Evolutionary conservation across 2,888 invertebrate genomes (phyloP), one percentile per base, ranked within the genome.

Genomic region (Aphidoletes aphidimyza): DNA sequence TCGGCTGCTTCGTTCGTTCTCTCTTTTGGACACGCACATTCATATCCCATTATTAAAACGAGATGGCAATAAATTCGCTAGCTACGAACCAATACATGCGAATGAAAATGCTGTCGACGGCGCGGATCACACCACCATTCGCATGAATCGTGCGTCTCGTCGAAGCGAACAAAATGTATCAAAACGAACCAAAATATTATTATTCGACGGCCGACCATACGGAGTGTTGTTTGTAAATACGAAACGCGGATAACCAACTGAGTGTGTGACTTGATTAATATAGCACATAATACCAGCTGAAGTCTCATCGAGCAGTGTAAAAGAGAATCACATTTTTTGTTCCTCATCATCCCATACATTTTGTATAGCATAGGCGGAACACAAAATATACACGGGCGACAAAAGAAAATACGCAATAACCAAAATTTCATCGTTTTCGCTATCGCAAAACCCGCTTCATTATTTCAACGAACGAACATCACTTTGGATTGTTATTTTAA

Each of bases 171-270:
- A 69, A 69, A 69, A 69, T 69, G 34, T 69, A 69, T 69, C 69
- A 30, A 69, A 69, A 30, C 69, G 34, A 69, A 69, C 69, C 69
- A 69, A 69, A 69, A 69, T 69, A 69, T 69, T 69, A 69, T 69
- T 69, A 69, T 69, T 69, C 69, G 30, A 69, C 69, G 69, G 34
- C 69, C 69, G 69, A 69, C 69, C 69, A 69, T 69, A 69, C 69
- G 69, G 26, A 69, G 69, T 69, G 69, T 69, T 69, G 69, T 69
- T 69, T 69, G 69, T 69, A 69, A 69, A 69, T 69, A 69, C 69
- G 69, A 69, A 69, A 69, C 69, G 69, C 69, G 69, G 69, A 69
- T 69, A 69, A 69, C 54, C 54, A 69, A 69, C 34, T 69, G 6
- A 54, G 69, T 30, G 69, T 69, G 69, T 69, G 34, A 69, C 69